Conservation (phyloP, 2,888 invertebrate species). For the Xylocampa areola region DNA sequence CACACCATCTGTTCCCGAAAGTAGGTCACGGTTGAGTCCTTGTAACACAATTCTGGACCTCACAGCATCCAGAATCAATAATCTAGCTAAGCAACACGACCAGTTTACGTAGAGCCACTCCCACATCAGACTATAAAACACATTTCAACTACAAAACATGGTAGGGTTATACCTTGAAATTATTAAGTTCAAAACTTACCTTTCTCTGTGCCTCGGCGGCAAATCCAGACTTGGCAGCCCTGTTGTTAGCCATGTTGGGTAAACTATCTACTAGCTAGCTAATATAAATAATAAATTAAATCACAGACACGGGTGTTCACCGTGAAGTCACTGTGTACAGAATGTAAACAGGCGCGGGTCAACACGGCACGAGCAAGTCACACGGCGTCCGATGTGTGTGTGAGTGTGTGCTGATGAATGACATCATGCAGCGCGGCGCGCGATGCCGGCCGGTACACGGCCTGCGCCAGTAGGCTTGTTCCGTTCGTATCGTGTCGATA, state of each 20-base stretch:
- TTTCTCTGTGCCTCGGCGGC: constrained; percentile 98
- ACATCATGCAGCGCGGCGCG: constrained; percentile 80
- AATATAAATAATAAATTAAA: constrained; percentile 78
- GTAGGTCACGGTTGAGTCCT: constrained; percentile 85
- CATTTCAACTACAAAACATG: constrained; percentile 51
- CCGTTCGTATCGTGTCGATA: constrained; percentile 57
- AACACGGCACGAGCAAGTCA: constrained; percentile 69
- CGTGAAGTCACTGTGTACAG: constrained; percentile 83
- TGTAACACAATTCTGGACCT: constrained; percentile 80
- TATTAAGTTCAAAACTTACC: constrained; percentile 89
- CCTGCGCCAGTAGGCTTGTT: constrained; percentile 52
- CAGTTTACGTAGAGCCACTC: constrained; percentile 63
- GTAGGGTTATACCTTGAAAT: constrained; percentile 63
- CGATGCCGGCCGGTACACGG: constrained; percentile 66
- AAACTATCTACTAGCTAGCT: constrained; percentile 73
- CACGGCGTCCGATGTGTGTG: constrained; percentile 81
- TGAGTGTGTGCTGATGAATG: constrained; percentile 87
- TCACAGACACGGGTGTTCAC: constrained; percentile 82
- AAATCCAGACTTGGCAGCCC: constrained; percentile 97
- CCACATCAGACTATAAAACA: constrained; percentile 45
- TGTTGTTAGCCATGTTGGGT: constrained; percentile 93
- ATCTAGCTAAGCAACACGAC: constrained; percentile 61
- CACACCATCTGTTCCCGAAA: constrained; percentile 64
- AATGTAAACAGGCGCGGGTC: constrained; percentile 84
- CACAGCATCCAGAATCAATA: constrained; percentile 86